Evolutionary conservation across 2,113 vertebrate genomes (phyloP).

Genomic region (Elachura formosa): DNA sequence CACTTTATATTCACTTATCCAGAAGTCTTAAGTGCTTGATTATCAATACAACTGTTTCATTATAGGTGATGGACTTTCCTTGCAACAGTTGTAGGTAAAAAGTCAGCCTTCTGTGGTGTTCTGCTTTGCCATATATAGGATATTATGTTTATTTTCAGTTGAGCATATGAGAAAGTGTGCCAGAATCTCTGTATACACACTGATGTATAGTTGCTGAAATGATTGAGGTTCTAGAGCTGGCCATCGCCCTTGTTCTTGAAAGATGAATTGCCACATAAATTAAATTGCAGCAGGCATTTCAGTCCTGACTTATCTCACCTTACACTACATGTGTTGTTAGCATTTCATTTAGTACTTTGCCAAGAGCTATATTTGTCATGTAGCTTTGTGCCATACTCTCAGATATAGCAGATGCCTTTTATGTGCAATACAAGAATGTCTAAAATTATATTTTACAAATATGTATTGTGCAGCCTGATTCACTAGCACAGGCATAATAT

Average conservation of each 20-base stretch:
- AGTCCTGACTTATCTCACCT: neutral
- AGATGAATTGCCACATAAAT: neutral
- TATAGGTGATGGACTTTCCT: neutral
- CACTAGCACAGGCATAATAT: neutral
- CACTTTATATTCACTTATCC: neutral
- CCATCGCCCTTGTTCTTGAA: neutral
- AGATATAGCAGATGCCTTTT: neutral
- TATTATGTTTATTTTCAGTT: neutral
- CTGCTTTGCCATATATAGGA: neutral
- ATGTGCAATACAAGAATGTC: neutral
- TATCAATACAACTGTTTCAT: neutral
- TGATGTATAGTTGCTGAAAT: neutral
- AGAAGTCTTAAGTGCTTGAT: neutral
- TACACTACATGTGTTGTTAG: rapidly evolving
- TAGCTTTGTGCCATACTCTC: neutral
- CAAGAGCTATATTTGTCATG: neutral
- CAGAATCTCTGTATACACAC: neutral
- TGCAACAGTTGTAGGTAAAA: neutral
- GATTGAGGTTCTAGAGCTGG: neutral
- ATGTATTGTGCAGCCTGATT: neutral
- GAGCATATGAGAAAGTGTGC: neutral
- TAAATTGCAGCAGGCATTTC: neutral
- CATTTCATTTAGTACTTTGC: neutral
- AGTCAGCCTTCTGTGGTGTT: neutral
- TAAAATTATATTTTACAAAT: neutral